A percentile compares a stretch with the other conserved stretches of the same genome.
These are phyloP conservation scores for Aselliscus stoliczkanus DNA, from an alignment of 2,797 vertebrate species.

Conservation along the genomic window DNA sequence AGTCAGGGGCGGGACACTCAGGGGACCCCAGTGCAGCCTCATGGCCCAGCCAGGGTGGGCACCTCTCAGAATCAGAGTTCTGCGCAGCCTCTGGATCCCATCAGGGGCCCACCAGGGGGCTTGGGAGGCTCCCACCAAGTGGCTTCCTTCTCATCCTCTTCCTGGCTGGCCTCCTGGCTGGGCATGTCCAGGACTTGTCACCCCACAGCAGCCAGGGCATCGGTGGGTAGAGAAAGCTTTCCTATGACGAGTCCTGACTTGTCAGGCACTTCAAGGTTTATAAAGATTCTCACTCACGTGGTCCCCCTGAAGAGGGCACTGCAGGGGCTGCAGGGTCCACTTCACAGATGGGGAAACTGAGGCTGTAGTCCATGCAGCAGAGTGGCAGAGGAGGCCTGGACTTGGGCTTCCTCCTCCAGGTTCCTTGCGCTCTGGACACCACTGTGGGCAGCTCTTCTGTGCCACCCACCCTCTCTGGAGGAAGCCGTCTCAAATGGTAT, in stretches of 20 bases:
- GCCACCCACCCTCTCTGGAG: not conserved
- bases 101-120: not conserved
- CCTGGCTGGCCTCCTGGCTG: fast-evolving
- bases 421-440: fast-evolving
- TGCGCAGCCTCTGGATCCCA: not conserved
- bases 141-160: not conserved
- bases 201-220: not conserved
- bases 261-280: not conserved
- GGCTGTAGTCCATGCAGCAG: fast-evolving
- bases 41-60: not conserved
- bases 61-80: not conserved
- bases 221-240: not conserved
- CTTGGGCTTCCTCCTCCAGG: no score
- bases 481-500: fast-evolving
- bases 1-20: fast-evolving
- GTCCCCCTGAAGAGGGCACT: not conserved
- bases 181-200: not conserved
- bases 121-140: not conserved
- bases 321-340: not conserved
- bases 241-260: no score
- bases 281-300: not conserved
- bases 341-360: not conserved
- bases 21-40: not conserved
- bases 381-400: not conserved
- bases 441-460: no score